Percentiles rank a stretch among this genome's conserved stretches.
Evolutionary conservation across 2,113 vertebrate genomes (phyloP).

Genomic region (Malurus cyaneus): DNA sequence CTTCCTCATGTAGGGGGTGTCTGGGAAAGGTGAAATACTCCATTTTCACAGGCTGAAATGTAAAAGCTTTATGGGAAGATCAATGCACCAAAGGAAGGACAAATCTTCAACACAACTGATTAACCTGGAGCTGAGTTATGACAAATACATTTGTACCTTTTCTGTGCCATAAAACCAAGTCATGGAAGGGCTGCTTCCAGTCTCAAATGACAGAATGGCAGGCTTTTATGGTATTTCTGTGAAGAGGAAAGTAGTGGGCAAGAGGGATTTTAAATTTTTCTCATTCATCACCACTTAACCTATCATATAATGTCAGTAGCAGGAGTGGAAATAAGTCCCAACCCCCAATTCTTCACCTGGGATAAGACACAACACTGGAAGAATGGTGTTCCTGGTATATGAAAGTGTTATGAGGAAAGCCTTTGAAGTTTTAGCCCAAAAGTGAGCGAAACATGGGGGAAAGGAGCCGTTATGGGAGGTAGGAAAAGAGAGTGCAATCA

Average conservation of each 20-base stretch:
- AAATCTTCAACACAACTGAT: neutral
- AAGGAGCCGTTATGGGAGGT: rapidly evolving
- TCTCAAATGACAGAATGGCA: neutral
- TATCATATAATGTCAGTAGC: neutral
- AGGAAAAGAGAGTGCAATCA: neutral
- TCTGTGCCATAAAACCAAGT: neutral
- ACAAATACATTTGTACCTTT: rapidly evolving
- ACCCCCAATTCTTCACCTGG: rapidly evolving
- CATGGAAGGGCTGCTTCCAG: neutral
- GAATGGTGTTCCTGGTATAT: neutral
- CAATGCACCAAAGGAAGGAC: neutral
- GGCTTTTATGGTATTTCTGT: neutral
- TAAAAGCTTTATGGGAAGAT: neutral
- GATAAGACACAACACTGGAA: neutral
- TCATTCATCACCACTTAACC: neutral
- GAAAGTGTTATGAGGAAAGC: neutral
- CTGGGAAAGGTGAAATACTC: neutral
- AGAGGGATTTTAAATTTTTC: neutral
- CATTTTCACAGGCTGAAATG: neutral
- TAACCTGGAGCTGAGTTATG: neutral
- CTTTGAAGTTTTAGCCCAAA: neutral
- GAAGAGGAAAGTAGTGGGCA: neutral
- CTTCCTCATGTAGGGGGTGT: rapidly evolving
- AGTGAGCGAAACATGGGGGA: neutral
- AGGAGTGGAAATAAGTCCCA: neutral